Conservation (phyloP, 1,140 invertebrate species). For the Megalonaias nervosa region DNA sequence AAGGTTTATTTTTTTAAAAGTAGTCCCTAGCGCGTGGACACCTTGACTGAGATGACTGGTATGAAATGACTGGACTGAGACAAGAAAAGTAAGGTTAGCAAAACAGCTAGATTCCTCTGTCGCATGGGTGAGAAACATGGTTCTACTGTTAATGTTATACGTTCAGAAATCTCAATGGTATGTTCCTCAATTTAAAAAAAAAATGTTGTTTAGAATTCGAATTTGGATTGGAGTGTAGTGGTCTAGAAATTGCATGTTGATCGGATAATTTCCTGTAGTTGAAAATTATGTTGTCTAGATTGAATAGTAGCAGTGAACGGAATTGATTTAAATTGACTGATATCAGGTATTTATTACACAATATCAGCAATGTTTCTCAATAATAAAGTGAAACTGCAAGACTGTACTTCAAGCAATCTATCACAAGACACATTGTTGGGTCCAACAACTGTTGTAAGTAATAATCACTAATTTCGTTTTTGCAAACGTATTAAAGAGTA, state of each 20-base stretch:
- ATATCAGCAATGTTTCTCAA: constrained; percentile 91
- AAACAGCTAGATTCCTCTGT: too few species aligned
- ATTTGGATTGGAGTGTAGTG: constrained; percentile 84
- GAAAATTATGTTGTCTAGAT: constrained; percentile 91
- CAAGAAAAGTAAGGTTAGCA: too few species aligned
- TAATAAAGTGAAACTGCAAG: constrained; percentile 74
- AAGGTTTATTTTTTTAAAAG: too few species aligned
- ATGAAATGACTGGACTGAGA: too few species aligned
- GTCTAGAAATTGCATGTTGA: constrained; percentile 75
- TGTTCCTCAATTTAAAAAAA: constrained; percentile 35
- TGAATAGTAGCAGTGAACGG: constrained; percentile 83
- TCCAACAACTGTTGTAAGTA: too few species aligned
- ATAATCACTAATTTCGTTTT: too few species aligned
- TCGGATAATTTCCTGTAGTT: constrained; percentile 72
- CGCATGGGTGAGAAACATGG: not conserved
- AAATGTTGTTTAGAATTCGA: constrained; percentile 77
- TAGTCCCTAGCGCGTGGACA: too few species aligned
- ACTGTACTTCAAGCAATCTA: too few species aligned
- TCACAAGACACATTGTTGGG: too few species aligned
- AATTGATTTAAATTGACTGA: constrained; percentile 80
- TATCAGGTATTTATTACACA: constrained; percentile 92
- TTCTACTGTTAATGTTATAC: not conserved
- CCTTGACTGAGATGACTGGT: too few species aligned
- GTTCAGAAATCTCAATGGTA: constrained; percentile 24
- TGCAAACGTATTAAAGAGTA: too few species aligned